Evolutionary conservation across 1,140 invertebrate species (phyloP).

Genomic region (Nephotettix cincticeps): DNA sequence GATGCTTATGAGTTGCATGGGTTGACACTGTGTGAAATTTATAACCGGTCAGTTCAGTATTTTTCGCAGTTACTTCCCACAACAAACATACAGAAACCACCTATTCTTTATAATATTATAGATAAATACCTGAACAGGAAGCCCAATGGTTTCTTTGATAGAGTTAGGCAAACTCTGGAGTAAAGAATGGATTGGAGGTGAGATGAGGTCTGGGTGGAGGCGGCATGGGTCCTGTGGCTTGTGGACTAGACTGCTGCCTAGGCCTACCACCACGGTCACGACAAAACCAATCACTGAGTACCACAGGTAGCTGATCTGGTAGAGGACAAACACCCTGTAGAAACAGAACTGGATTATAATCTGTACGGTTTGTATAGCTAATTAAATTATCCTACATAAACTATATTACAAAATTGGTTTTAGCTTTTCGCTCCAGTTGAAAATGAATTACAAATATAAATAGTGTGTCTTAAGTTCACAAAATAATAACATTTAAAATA

Average conservation of each 20-base stretch:
- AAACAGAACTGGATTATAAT: neutral
- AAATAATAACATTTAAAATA: no score
- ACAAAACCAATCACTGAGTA: slow-evolving; percentile 74
- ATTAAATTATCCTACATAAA: no score
- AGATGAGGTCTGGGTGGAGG: slow-evolving; percentile 55
- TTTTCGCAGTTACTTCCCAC: no score
- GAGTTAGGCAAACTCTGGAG: slow-evolving; percentile 31
- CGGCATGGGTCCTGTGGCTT: slow-evolving; percentile 55
- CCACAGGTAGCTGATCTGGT: slow-evolving; percentile 71
- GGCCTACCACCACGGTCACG: slow-evolving; percentile 67
- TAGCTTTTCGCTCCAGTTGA: no score
- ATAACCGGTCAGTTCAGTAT: no score
- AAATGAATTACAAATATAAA: no score
- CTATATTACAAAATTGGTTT: no score
- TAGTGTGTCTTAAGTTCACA: no score
- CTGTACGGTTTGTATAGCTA: neutral
- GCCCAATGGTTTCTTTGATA: slow-evolving; percentile 27
- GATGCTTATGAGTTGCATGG: no score
- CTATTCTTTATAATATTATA: no score
- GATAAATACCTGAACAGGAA: slow-evolving; percentile 25
- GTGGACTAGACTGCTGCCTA: slow-evolving; percentile 68
- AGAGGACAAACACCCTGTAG: slow-evolving; percentile 50
- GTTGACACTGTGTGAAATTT: no score
- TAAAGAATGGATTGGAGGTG: slow-evolving; percentile 49
- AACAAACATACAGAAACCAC: no score